These are phyloP conservation scores for Stenurella melanura DNA, from an alignment of 2,888 invertebrate genomes.

Conservation along the genomic window DNA sequence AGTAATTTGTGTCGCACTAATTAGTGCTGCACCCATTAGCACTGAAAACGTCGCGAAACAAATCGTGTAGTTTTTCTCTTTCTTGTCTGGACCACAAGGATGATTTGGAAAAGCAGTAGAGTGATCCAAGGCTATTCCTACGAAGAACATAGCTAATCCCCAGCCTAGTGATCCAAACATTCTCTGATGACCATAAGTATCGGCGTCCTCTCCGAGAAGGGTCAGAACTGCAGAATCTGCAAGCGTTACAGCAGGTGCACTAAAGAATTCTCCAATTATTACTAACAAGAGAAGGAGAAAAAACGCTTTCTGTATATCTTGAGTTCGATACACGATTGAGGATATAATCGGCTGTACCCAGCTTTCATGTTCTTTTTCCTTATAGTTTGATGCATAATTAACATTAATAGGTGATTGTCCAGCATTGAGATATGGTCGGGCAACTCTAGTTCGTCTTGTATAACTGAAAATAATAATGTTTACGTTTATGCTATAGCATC, in stretches of 20 bases:
- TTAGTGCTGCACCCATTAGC: conserved; percentile 95
- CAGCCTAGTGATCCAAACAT: conserved; percentile 89
- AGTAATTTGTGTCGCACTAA: conserved; percentile 91
- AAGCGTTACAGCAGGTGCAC: conserved; percentile 95
- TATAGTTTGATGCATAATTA: conserved; percentile 84
- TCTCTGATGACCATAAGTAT: conserved; percentile 95
- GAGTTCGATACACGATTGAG: conserved; percentile 91
- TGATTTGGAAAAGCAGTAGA: conserved; percentile 96
- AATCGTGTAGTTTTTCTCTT: conserved; percentile 98
- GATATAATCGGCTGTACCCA: conserved; percentile 95
- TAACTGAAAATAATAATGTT: conserved; percentile 55
- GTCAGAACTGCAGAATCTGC: conserved; percentile 95
- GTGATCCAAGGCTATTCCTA: conserved; percentile 96
- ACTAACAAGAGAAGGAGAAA: conserved; percentile 94
- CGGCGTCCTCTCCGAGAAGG: conserved; percentile 90
- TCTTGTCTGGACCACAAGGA: conserved; percentile 90
- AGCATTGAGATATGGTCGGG: conserved; percentile 70
- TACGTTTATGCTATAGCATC: not conserved
- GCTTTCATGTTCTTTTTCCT: conserved; percentile 80
- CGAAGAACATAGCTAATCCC: conserved; percentile 99
- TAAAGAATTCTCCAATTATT: conserved; percentile 97
- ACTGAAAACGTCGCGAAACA: conserved; percentile 99
- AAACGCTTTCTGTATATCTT: conserved; percentile 96
- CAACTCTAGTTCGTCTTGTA: conserved; percentile 72
- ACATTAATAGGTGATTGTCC: conserved; percentile 86